Base-by-base conservation (phyloP, 2,888 invertebrate genomes). In the Drosophila multiciliata region DNA sequence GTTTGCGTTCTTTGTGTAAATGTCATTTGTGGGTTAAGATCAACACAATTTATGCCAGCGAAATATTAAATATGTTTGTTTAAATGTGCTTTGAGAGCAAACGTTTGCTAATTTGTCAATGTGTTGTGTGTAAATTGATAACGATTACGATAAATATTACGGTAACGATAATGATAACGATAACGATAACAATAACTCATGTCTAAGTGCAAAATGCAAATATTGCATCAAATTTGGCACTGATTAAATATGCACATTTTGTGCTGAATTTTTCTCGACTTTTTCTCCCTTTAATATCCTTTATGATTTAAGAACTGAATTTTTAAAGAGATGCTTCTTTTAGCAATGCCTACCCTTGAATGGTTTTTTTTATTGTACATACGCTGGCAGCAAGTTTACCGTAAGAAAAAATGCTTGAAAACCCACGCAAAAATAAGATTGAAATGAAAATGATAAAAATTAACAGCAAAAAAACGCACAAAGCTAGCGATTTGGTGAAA, bases 401-500 rank as follows among this genome's bases (percentile, higher is more conserved):
- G 60, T 49, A 58, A 48, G 50, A 54, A 38, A 40, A 75, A 53
- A 36, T 35, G 45, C 42, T 17, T 63, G 12, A 65, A 49, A 67
- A 42, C 40, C 40, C 40, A 63, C 57, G 59, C 65, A 70, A 63
- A 53, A 20, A 29, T 26, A 57, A 60, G 8, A 61, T 54, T 42
- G 49, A 36, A 64, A 66, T 54, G 63, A 36, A 50, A 38, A 35
- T 50, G 26, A 42, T 35, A 50, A 59, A 45, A 4, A 38, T 32
- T n/a, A 54, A 57, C 38, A 73, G 52, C 57, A 68, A 42, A 38
- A 72, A 38, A 82, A 78, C 89, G 89, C 85, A 89, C 85, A 86
- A 89, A 74, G 87, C 89, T 86, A 89, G 87, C 89, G 80, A 84
- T 78, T 86, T 85, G 89, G 85, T 89, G 85, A 86, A 86, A 89